Evolutionary conservation across 2,113 vertebrate species (phyloP), one percentile per base, ranked within the genome.

Genomic region (Arenaria interpres): DNA sequence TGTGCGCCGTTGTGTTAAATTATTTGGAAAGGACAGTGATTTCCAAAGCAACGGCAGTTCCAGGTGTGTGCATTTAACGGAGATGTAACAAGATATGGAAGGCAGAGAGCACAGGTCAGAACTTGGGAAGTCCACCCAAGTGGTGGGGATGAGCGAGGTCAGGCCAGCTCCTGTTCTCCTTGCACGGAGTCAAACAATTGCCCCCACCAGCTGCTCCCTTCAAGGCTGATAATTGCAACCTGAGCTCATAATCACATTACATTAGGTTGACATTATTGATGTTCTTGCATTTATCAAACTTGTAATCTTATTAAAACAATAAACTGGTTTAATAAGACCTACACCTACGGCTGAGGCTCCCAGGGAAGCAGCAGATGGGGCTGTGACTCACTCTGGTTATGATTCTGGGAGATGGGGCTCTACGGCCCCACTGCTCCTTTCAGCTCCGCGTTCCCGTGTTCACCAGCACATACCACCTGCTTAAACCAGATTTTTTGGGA

Each of bases 181-280:
- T 27, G 24, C 21, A 3, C 4, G 4, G 9, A 24, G 4, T 15
- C 39, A 30, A 35, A 27, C 21, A 43, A 20, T 2, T 27, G 12
- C 56, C 66, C 57, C 27, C 4, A 24, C 12, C 51, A 35, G 41
- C 59, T 56, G 74, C 87, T 71, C 56, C 85, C 71, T 50, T n/a
- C 13, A 4, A 69, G 72, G 67, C 72, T 45, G 68, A 27, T 62
- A 79, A 79, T 2, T 12, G 32, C 48, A 72, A 15, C 50, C 33
- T 8, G 37, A 76, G 64, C 48, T 84, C 68, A 6, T 66, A 17
- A 45, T 33, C 22, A 3, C 2, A 20, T 17, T 15, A 8, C 15
- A 16, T 14, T 6, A 35, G 1, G 0, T 14, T 39, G 81, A 20
- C n/a, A 28, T 74, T 54, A n/a, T 1, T 23, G 11, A n/a, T 50